Evolutionary conservation across 2,113 vertebrate genomes (phyloP).

Genomic region (Pardalotus punctatus): DNA sequence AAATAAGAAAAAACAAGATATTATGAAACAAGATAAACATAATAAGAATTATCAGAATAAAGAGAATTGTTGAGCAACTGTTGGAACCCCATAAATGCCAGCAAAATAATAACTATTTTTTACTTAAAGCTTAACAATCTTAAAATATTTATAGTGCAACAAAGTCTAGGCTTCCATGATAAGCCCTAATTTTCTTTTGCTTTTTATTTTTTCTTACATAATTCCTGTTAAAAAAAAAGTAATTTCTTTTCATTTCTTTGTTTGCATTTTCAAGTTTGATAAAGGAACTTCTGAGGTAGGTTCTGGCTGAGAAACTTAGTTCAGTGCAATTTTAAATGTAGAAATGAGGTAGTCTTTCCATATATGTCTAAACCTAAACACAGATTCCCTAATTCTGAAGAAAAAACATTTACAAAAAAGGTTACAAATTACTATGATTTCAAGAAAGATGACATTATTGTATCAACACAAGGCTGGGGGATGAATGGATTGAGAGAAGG

Average conservation of each 20-base stretch:
- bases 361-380: background rate
- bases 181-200: background rate
- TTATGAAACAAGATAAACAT: background rate
- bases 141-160: background rate
- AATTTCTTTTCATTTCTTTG: background rate
- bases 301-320: background rate
- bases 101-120: background rate
- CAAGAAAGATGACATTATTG: background rate
- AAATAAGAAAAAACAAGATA: constrained; percentile 15
- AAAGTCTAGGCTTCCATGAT: background rate
- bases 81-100: background rate
- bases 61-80: background rate
- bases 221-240: background rate
- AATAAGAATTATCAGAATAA: background rate
- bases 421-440: background rate
- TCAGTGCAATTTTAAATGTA: background rate
- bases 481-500: background rate
- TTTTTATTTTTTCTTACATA: background rate
- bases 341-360: background rate
- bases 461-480: background rate
- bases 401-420: background rate
- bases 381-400: background rate
- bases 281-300: background rate
- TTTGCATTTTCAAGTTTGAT: background rate
- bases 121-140: background rate